A percentile compares a stretch with the other conserved stretches of the same genome.
Conservation (phyloP, 1,140 invertebrate species). For the Drosophila sp. region DNA sequence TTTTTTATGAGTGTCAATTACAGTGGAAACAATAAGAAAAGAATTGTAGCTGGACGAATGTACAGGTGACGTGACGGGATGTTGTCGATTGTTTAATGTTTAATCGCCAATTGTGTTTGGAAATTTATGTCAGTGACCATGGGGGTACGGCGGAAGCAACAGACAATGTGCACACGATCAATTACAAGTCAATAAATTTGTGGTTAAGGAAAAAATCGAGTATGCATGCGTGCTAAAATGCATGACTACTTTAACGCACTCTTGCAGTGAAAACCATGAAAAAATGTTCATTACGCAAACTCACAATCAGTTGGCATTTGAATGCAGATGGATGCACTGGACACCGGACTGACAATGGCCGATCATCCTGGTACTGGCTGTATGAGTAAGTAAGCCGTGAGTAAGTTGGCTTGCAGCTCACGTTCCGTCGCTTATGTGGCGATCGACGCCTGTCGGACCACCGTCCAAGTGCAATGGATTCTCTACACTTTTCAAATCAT, state of each 20-base stretch:
- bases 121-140: conserved; percentile 68
- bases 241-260: conserved; percentile 53
- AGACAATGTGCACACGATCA: conserved; percentile 58
- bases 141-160: conserved; percentile 56
- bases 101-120: conserved; percentile 74
- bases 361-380: background rate
- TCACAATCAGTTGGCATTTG: conserved; percentile 33
- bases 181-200: conserved; percentile 78
- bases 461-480: conserved; percentile 41
- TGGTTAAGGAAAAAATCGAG: conserved; percentile 50
- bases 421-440: conserved; percentile 51
- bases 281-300: conserved; percentile 26
- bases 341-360: conserved; percentile 8
- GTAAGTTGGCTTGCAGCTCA: conserved; percentile 44
- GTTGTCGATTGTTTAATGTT: conserved; percentile 81
- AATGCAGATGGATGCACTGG: conserved; percentile 59
- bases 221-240: conserved; percentile 60
- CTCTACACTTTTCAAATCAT: background rate
- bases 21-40: conserved; percentile 65
- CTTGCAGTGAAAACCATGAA: conserved; percentile 11
- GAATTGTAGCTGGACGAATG: conserved; percentile 54
- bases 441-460: conserved; percentile 73
- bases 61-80: conserved; percentile 79
- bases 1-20: conserved; percentile 79
- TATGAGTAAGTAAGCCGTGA: background rate